Evolutionary conservation across 2,797 vertebrate species (phyloP).

Genomic region (Agapornis canus): DNA sequence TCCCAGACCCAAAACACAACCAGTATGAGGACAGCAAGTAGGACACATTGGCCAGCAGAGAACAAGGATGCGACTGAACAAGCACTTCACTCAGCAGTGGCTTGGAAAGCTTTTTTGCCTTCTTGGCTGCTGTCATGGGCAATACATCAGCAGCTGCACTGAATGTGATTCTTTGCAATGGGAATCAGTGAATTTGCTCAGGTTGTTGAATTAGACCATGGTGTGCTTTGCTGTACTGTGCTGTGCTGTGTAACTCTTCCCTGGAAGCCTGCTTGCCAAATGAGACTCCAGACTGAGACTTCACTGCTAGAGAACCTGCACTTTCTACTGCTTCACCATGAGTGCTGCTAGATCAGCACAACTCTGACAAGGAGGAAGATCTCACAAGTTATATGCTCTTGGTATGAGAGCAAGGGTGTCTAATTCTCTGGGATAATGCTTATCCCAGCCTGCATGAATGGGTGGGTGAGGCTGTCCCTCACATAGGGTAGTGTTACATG

Average conservation of each 20-base stretch:
- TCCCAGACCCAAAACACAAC: neutral
- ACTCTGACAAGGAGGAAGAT: neutral
- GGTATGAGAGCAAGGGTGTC: neutral
- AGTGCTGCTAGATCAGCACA: neutral
- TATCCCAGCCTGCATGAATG: neutral
- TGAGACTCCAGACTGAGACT: neutral
- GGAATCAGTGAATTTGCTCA: neutral
- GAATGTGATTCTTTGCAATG: neutral
- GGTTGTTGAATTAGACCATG: accelerated
- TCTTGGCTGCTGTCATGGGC: neutral
- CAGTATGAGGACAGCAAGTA: neutral
- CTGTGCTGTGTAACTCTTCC: neutral
- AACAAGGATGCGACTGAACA: neutral
- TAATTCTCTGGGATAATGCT: neutral
- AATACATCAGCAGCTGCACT: accelerated
- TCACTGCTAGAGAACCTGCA: neutral
- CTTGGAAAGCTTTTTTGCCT: neutral
- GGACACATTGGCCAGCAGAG: neutral
- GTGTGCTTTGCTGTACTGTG: neutral
- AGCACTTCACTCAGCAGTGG: accelerated
- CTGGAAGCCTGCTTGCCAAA: neutral
- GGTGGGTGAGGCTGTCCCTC: neutral
- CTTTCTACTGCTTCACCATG: neutral
- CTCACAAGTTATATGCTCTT: neutral
- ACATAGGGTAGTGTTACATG: accelerated